These are phyloP conservation scores for Bolborhynchus lineola DNA, from an alignment of 2,113 vertebrate genomes.

Conservation along the genomic window DNA sequence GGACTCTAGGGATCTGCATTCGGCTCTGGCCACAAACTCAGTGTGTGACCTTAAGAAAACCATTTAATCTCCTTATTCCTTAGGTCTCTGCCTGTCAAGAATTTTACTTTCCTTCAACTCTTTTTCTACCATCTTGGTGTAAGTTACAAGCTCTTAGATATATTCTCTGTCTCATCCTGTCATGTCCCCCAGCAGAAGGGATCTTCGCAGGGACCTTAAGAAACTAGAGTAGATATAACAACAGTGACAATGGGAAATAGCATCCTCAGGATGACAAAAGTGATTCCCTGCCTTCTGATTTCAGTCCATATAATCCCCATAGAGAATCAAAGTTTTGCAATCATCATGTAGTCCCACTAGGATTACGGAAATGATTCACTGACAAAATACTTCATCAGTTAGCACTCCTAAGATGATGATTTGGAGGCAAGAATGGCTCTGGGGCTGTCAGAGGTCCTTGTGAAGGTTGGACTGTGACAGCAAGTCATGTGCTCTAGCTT, in stretches of 20 bases:
- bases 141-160: neutral
- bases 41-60: neutral
- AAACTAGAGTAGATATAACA: neutral
- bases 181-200: neutral
- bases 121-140: neutral
- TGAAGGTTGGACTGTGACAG: neutral
- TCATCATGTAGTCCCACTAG: neutral
- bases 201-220: neutral
- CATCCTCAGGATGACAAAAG: neutral
- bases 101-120: neutral
- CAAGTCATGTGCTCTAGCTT: neutral
- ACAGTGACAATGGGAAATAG: neutral
- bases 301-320: neutral
- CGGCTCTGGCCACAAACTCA: neutral
- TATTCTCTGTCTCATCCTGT: neutral
- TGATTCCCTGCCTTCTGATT: neutral
- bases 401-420: rapidly evolving
- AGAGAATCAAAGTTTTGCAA: neutral
- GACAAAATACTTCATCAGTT: neutral
- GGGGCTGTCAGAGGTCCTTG: neutral
- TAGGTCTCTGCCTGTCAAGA: neutral
- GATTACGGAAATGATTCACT: neutral
- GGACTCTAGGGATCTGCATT: neutral
- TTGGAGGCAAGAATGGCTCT: neutral
- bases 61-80: neutral